Evolutionary conservation across 30 jellyfish, hydroid and myxozoan species (phyloP).

Genomic region (Hydractinia symbiolongicarpus): DNA sequence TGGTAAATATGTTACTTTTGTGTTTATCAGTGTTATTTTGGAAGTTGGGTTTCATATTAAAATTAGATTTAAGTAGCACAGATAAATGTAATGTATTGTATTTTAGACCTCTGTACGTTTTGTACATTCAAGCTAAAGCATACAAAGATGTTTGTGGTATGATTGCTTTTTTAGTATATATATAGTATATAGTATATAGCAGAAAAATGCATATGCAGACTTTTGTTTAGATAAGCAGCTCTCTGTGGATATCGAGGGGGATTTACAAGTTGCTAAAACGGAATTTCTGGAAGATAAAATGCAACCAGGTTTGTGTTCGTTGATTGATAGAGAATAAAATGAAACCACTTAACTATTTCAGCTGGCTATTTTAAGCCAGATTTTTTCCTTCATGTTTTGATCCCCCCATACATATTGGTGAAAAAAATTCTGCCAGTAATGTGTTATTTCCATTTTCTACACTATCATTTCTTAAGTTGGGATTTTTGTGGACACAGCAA

Average conservation of each 20-base stretch:
- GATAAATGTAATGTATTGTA: not conserved
- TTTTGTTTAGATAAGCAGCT: conserved; percentile 26
- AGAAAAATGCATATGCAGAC: not conserved
- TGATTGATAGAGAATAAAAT: not conserved
- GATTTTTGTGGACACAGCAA: too few species aligned
- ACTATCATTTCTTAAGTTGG: too few species aligned
- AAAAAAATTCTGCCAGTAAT: too few species aligned
- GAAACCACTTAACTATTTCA: too few species aligned
- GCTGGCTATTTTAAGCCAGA: too few species aligned
- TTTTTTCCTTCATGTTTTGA: too few species aligned
- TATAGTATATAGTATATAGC: not conserved
- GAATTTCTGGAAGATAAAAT: conserved; percentile 18
- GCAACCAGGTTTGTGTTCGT: conserved; percentile 17
- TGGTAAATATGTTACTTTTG: too few species aligned
- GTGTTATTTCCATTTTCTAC: too few species aligned
- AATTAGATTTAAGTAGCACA: not conserved
- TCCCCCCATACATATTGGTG: too few species aligned
- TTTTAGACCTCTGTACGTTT: conserved; percentile 83
- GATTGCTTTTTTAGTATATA: not conserved
- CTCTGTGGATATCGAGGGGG: conserved; percentile 44
- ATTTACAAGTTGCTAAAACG: conserved; percentile 27
- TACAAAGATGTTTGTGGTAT: conserved; percentile 73
- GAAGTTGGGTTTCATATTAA: not conserved
- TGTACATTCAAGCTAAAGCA: conserved; percentile 85
- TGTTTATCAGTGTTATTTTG: not conserved